A percentile compares a stretch with the other conserved stretches of the same genome.
Conservation (phyloP, 2,113 vertebrate species). For the Motacilla tschutschensis region DNA sequence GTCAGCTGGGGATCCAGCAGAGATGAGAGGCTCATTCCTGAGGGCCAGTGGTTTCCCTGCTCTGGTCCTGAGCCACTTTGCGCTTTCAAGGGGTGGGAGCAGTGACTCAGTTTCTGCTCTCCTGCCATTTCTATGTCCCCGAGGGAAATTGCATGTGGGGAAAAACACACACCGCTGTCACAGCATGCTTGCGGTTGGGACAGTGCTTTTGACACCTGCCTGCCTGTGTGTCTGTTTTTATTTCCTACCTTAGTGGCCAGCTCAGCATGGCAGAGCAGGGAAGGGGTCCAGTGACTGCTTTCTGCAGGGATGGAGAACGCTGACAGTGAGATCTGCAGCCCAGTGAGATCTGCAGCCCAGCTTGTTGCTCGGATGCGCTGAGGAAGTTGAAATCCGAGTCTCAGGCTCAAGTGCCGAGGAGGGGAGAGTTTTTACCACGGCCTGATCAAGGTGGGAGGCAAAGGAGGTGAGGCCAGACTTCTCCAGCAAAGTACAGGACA, state of each 20-base stretch:
- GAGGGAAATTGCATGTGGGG: background rate
- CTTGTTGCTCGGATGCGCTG: background rate
- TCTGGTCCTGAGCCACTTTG: background rate
- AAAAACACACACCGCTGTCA: background rate
- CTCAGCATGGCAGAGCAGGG: background rate
- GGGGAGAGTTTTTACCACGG: background rate
- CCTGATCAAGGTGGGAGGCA: background rate
- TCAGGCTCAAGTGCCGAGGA: background rate
- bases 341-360: background rate
- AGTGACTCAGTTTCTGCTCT: background rate
- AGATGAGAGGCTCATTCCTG: background rate
- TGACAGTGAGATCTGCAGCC: background rate
- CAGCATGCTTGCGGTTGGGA: background rate
- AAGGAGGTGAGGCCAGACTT: constrained; percentile 1
- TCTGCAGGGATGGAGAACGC: background rate
- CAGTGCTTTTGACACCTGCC: background rate
- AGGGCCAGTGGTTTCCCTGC: background rate
- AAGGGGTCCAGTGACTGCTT: background rate
- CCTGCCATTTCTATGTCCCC: background rate
- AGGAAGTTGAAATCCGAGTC: background rate
- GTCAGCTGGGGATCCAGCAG: background rate
- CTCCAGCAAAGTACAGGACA: background rate
- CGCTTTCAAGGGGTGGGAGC: background rate
- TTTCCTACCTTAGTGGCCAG: background rate
- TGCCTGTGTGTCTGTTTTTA: constrained; percentile 34